Percentiles rank a stretch among this genome's conserved stretches.
phyloP scores from a whole-genome alignment of 2,113 vertebrate genomes.

The Caranx melampygus region DNA sequence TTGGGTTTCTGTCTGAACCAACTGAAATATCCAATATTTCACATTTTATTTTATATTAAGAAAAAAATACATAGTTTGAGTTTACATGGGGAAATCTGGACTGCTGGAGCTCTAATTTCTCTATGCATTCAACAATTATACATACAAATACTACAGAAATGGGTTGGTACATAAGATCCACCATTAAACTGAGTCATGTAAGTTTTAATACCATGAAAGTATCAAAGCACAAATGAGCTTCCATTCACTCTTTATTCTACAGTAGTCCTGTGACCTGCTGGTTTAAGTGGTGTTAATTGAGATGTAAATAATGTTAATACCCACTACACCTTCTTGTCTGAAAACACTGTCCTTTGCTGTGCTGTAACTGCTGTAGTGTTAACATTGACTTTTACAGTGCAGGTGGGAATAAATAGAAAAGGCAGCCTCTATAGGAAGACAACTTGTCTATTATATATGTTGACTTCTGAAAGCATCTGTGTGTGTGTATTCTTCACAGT shows the following conservation, averaged over 20 bases:
- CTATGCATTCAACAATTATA: background rate
- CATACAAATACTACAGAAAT: no score
- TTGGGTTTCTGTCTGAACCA: background rate
- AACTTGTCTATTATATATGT: slow-evolving; percentile 13
- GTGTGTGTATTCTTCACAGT: background rate
- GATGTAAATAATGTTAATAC: background rate
- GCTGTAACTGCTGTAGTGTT: background rate
- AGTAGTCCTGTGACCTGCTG: background rate
- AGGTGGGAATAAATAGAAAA: slow-evolving; percentile 41
- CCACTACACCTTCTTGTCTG: background rate
- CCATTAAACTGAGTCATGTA: background rate
- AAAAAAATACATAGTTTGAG: background rate
- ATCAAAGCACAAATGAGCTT: background rate
- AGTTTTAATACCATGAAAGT: background rate
- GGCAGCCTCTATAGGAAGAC: slow-evolving; percentile 10
- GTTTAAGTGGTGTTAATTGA: background rate
- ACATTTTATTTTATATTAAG: no score
- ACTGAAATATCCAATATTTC: background rate
- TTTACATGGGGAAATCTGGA: background rate
- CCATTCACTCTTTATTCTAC: background rate
- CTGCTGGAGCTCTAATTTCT: background rate
- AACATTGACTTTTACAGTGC: slow-evolving; percentile 54
- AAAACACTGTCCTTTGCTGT: background rate
- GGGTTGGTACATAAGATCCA: background rate
- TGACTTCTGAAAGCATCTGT: background rate